Evolutionary conservation across 2,113 vertebrate genomes (phyloP).

Genomic region (Tenrec ecaudatus): DNA sequence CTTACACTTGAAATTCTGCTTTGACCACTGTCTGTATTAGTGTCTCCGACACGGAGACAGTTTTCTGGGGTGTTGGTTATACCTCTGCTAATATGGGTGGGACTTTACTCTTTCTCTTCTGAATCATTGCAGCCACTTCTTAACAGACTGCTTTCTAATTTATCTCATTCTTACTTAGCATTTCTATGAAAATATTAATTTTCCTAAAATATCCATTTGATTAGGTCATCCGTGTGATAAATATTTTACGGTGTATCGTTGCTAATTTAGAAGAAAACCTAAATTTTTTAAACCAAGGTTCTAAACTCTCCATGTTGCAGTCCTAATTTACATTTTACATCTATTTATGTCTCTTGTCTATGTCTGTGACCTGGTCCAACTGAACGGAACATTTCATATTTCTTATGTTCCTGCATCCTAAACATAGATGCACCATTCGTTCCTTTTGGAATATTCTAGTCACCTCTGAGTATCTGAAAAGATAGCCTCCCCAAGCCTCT

Average conservation of each 20-base stretch:
- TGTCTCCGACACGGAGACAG: background rate
- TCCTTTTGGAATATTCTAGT: background rate
- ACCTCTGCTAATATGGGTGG: background rate
- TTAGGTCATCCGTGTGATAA: background rate
- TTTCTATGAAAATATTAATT: background rate
- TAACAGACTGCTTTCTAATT: background rate
- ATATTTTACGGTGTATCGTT: background rate
- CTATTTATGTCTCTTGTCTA: background rate
- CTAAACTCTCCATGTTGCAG: background rate
- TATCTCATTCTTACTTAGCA: background rate
- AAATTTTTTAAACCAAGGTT: background rate
- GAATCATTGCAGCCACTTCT: too few relatives aligned
- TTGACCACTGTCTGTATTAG: background rate
- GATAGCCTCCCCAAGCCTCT: background rate
- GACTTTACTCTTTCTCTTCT: background rate
- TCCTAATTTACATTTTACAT: background rate
- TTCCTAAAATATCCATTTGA: background rate
- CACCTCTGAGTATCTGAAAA: background rate
- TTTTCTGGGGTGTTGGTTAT: background rate
- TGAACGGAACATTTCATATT: background rate
- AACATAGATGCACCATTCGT: background rate
- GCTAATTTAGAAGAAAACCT: background rate
- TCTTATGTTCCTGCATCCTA: background rate
- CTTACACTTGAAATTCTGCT: background rate
- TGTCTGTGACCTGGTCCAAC: background rate